Conservation (phyloP, 2,797 vertebrate genomes). For the Paratrypauchen microcephalus region DNA sequence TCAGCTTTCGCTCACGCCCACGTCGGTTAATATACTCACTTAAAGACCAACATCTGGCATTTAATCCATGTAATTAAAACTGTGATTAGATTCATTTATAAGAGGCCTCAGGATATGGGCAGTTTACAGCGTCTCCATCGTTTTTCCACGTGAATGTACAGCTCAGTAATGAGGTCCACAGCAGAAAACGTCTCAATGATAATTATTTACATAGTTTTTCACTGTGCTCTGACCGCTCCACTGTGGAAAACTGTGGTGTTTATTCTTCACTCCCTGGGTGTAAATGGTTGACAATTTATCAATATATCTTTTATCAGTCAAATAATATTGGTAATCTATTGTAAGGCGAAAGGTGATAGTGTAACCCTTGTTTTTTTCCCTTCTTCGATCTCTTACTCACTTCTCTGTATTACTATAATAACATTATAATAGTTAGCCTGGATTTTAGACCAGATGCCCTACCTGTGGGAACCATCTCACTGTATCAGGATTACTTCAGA, state of each 20-base stretch:
- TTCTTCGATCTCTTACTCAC: neutral
- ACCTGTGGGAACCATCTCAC: no score
- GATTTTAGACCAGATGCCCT: no score
- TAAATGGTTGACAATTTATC: neutral
- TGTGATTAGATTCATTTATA: slow-evolving; percentile 19
- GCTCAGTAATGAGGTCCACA: slow-evolving; percentile 28
- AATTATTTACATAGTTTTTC: neutral
- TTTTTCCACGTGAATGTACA: slow-evolving; percentile 19
- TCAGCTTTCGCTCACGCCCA: slow-evolving; percentile 15
- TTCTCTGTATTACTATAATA: neutral
- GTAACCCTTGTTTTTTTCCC: neutral
- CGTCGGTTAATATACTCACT: slow-evolving; percentile 12
- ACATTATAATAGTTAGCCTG: no score
- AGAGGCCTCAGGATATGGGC: slow-evolving; percentile 1
- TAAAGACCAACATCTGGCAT: slow-evolving; percentile 19
- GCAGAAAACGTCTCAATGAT: neutral
- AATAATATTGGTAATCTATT: neutral
- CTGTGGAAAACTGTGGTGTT: neutral
- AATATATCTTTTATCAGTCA: neutral
- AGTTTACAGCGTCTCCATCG: slow-evolving; percentile 17
- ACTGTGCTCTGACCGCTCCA: neutral
- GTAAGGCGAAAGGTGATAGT: neutral
- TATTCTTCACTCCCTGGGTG: neutral
- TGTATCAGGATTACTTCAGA: no score
- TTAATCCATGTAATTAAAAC: slow-evolving; percentile 35